These are phyloP conservation scores for Ictalurus furcatus DNA, from an alignment of 2,113 vertebrate genomes.

Conservation along the genomic window DNA sequence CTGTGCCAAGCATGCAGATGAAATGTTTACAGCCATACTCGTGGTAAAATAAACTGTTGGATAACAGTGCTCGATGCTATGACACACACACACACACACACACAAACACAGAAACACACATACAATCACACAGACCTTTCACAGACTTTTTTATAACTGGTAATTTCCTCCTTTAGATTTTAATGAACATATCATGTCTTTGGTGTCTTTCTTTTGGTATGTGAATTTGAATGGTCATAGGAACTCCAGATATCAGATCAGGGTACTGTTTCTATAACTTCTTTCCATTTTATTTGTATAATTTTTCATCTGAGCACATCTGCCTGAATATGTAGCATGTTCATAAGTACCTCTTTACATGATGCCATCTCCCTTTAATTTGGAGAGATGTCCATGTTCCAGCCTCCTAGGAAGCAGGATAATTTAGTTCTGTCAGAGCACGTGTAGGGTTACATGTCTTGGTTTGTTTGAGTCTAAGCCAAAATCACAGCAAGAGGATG, in stretches of 20 bases:
- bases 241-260: constrained; percentile 4
- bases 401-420: constrained; percentile 30
- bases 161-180: background rate
- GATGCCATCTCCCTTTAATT: constrained; percentile 18
- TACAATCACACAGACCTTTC: background rate
- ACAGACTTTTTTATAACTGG: background rate
- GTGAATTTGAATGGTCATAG: background rate
- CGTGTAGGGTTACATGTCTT: constrained; percentile 48
- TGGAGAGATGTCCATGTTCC: constrained; percentile 16
- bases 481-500: constrained; percentile 35
- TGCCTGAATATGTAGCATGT: background rate
- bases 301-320: constrained; percentile 5
- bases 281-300: background rate
- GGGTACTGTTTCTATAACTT: background rate
- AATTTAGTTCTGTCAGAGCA: constrained; percentile 33
- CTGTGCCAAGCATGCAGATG: constrained; percentile 8
- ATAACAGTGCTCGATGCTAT: background rate
- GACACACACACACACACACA: background rate
- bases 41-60: constrained; percentile 20
- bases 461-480: constrained; percentile 45
- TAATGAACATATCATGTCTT: background rate
- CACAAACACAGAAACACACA: background rate
- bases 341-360: background rate
- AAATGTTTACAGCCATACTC: constrained; percentile 15
- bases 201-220: background rate